A percentile compares a stretch with the other conserved stretches of the same genome.
These are phyloP conservation scores for Menidia beryllina DNA, from an alignment of 2,113 vertebrate genomes.

Conservation along the genomic window DNA sequence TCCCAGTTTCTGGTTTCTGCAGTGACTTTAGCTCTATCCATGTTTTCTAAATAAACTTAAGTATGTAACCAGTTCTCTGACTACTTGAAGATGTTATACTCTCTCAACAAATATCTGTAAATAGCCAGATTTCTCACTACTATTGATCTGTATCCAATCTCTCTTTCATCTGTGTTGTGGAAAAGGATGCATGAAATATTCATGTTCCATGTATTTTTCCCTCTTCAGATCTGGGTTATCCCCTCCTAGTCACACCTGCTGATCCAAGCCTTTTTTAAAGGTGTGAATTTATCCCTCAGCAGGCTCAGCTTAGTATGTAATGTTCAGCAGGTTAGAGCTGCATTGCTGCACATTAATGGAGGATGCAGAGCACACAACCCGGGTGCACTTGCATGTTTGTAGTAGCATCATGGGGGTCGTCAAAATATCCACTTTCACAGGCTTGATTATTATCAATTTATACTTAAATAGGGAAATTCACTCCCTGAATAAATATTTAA, in stretches of 20 bases:
- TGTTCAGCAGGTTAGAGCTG: slow-evolving; percentile 51
- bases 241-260: slow-evolving; percentile 69
- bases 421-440: slow-evolving; percentile 19
- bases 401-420: slow-evolving; percentile 24
- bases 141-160: slow-evolving; percentile 51
- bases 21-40: neutral
- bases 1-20: neutral
- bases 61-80: neutral
- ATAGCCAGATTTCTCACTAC: slow-evolving; percentile 42
- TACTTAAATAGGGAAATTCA: neutral
- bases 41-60: slow-evolving; percentile 6
- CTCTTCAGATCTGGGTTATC: slow-evolving; percentile 43
- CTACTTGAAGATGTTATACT: slow-evolving; percentile 24
- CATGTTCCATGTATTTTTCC: slow-evolving; percentile 49
- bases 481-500: neutral
- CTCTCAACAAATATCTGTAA: slow-evolving; percentile 39
- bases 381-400: slow-evolving; percentile 13
- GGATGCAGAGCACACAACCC: slow-evolving; percentile 50
- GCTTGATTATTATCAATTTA: slow-evolving; percentile 11
- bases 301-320: slow-evolving; percentile 41
- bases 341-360: slow-evolving; percentile 63
- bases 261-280: slow-evolving; percentile 50
- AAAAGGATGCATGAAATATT: slow-evolving; percentile 66
- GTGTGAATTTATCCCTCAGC: slow-evolving; percentile 45
- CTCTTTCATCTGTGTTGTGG: slow-evolving; percentile 44